A percentile compares a stretch with the other conserved stretches of the same genome.
Conservation (phyloP, 1,140 invertebrate genomes). For the Scaptodrosophila lebanonensis region DNA sequence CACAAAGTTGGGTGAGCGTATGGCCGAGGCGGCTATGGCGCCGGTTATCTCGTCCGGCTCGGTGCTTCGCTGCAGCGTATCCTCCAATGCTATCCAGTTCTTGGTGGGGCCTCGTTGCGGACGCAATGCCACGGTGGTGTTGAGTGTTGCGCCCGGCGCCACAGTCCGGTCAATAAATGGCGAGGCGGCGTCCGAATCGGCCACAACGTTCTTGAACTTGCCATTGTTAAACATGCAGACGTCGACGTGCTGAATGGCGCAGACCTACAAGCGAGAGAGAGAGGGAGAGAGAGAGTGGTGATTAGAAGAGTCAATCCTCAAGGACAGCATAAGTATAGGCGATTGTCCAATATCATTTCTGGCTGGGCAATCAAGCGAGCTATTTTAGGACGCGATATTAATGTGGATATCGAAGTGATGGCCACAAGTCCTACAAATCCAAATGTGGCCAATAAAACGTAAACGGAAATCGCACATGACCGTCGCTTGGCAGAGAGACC, state of each 20-base stretch:
- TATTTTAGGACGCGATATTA: too few species aligned
- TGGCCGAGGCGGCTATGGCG: constrained; percentile 67
- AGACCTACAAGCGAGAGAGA: constrained; percentile 79
- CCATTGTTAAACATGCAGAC: constrained; percentile 99
- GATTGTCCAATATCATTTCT: constrained; percentile 3
- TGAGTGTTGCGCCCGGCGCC: constrained; percentile 80
- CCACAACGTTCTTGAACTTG: constrained; percentile 99
- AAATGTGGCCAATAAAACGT: too few species aligned
- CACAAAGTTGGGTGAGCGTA: constrained; percentile 60
- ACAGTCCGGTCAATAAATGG: constrained; percentile 76
- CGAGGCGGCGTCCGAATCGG: constrained; percentile 85
- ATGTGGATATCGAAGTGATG: too few species aligned
- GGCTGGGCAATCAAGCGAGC: too few species aligned
- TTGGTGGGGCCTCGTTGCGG: constrained; percentile 82
- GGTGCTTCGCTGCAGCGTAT: constrained; percentile 67
- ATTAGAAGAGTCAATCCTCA: constrained; percentile 11
- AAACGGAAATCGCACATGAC: too few species aligned
- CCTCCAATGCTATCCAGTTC: constrained; percentile 76
- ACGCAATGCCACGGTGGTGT: constrained; percentile 82
- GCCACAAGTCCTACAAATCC: too few species aligned
- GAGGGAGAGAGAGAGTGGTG: background rate
- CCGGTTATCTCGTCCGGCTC: constrained; percentile 74
- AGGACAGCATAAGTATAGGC: constrained; percentile 1
- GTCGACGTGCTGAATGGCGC: constrained; percentile 97
- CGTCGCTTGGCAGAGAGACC: too few species aligned